A percentile compares a stretch with the other conserved stretches of the same genome.
phyloP scores from a whole-genome alignment of 2,113 vertebrate species.

The Bungarus multicinctus region DNA sequence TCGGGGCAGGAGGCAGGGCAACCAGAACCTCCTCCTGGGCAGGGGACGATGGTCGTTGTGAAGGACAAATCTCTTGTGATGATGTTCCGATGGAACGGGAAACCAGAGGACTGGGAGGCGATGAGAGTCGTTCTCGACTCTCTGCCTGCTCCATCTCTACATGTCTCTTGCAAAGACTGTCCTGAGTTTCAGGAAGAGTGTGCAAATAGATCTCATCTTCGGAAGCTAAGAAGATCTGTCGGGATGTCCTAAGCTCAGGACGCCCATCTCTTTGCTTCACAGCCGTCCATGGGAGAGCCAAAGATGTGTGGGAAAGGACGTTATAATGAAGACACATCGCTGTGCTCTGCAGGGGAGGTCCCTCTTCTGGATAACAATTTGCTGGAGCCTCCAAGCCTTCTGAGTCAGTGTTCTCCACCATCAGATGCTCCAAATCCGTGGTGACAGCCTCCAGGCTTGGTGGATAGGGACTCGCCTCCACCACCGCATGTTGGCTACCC shows the following conservation, averaged over 20 bases:
- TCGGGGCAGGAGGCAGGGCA: not conserved
- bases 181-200: not conserved
- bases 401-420: not conserved
- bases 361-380: not conserved
- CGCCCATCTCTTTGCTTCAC: not conserved
- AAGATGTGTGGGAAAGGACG: rapidly evolving
- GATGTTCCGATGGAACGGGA: rapidly evolving
- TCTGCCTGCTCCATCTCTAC: not conserved
- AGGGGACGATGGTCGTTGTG: not conserved
- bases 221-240: slow-evolving; percentile 40
- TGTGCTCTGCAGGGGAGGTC: not conserved
- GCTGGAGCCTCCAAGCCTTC: not conserved
- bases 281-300: rapidly evolving
- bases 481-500: rapidly evolving
- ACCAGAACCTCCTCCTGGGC: not conserved
- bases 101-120: not conserved
- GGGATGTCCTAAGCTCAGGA: rapidly evolving
- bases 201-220: slow-evolving; percentile 43
- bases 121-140: not conserved
- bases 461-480: not conserved
- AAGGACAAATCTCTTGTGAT: not conserved
- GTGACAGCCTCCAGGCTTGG: not conserved
- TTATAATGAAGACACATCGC: slow-evolving; percentile 1
- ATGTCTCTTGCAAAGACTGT: not conserved
- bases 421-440: not conserved